Evolutionary conservation across 2,797 vertebrate genomes (phyloP), one percentile per base, ranked within the genome.

Genomic region (Scolopax bukidnonensis): DNA sequence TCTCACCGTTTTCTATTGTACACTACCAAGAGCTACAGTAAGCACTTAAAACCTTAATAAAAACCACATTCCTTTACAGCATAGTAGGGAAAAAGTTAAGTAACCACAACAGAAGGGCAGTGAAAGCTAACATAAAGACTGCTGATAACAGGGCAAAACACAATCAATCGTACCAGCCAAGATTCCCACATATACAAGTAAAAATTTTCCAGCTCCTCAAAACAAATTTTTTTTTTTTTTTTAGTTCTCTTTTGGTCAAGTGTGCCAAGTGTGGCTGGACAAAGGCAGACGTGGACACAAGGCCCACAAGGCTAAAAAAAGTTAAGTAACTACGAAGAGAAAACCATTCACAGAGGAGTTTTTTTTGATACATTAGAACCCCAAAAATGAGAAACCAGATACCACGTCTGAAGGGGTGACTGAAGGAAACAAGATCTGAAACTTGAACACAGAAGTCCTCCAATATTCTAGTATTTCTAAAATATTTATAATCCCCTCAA

Each of bases 71-170:
- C 27, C 54, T 77, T 14, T 24, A 61, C 12, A 60, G 63, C 70
- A 56, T 1, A 59, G 70, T 21, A 40, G 4, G 12, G n/a, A 59
- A 70, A 82, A 84, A 51, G 33, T 73, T n/a, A 80, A 84, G 30
- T 50, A 86, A 87, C 40, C 71, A 50, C 82, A 94, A 86, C 30
- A 25, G 48, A 83, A 78, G 11, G 10, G 61, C 53, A 90, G 45
- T 12, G 19, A 73, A 85, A 84, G 64, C 56, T 5, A 60, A 50
- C 20, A 74, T 33, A 56, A 80, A 80, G 80, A 65, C 17, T 47
- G 45, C 18, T 78, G 48, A 47, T 53, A 95, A 87, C 0, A 47
- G 10, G 11, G 41, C 1, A 2, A 15, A 91, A 75, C 6, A 67
- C n/a, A 74, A 47, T 61, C 75, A 76, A 45, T 53, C 77, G 61